A percentile compares a stretch with the other conserved stretches of the same genome.
Evolutionary conservation across 2,888 invertebrate species (phyloP).

Genomic region (Xanthorhoe spadicearia): DNA sequence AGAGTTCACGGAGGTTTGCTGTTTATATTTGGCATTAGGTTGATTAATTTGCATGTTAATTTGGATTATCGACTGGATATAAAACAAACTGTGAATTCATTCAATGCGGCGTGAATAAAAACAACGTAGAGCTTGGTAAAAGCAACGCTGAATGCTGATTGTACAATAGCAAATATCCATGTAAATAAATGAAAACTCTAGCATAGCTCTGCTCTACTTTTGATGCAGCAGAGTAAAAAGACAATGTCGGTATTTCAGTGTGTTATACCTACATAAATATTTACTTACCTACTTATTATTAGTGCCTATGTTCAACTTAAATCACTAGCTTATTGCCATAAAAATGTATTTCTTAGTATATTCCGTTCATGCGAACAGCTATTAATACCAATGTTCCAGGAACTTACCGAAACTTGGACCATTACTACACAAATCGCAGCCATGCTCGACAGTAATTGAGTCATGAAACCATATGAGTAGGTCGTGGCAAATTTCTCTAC

Average conservation of each 20-base stretch:
- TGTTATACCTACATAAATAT: neutral
- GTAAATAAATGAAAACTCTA: no score
- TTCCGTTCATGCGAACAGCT: neutral
- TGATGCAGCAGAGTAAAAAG: no score
- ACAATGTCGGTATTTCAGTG: no score
- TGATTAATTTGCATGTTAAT: neutral
- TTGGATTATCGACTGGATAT: neutral
- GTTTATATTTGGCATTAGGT: neutral
- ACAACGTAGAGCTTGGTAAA: no score
- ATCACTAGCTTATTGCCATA: conserved; percentile 28
- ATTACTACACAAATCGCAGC: conserved; percentile 81
- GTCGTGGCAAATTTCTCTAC: conserved; percentile 74
- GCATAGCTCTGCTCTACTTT: no score
- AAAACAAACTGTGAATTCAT: no score
- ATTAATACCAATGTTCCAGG: conserved; percentile 14
- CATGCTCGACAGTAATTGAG: conserved; percentile 78
- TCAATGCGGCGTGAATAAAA: no score
- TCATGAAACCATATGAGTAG: conserved; percentile 80
- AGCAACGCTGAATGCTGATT: no score
- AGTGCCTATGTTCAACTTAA: conserved; percentile 5
- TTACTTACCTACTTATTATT: no score
- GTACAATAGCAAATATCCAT: no score
- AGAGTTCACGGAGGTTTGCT: neutral
- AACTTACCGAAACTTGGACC: conserved; percentile 81
- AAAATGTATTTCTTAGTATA: conserved; percentile 22